These are phyloP conservation scores for Lethocerus indicus DNA, from an alignment of 1,140 invertebrate genomes.

Conservation along the genomic window DNA sequence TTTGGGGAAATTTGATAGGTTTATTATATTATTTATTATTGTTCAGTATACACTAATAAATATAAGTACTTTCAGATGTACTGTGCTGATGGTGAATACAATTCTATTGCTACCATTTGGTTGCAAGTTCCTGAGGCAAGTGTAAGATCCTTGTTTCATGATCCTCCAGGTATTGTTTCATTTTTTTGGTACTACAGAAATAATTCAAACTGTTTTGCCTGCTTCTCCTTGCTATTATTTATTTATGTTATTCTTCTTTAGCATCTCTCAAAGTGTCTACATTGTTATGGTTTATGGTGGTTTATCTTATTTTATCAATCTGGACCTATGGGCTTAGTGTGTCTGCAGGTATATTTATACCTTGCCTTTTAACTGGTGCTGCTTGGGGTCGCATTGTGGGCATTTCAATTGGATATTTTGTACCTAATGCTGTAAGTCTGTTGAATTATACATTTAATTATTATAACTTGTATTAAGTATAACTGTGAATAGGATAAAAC, in stretches of 20 bases:
- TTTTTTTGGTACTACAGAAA: too few species aligned
- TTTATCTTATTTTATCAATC: slow-evolving; percentile 79
- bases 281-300: slow-evolving; percentile 59
- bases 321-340: slow-evolving; percentile 92
- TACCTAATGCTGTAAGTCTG: slow-evolving; percentile 18
- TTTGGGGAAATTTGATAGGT: too few species aligned
- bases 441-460: too few species aligned
- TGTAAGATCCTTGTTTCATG: slow-evolving; percentile 84
- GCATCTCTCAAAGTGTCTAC: too few species aligned
- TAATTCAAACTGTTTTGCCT: too few species aligned
- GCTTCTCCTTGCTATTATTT: too few species aligned
- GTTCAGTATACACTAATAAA: too few species aligned
- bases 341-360: slow-evolving; percentile 93
- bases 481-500: too few species aligned
- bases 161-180: slow-evolving; percentile 41
- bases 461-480: too few species aligned
- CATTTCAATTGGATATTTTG: slow-evolving; percentile 14
- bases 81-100: slow-evolving; percentile 86
- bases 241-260: too few species aligned
- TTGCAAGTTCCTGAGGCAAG: slow-evolving; percentile 94
- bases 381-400: slow-evolving; percentile 88
- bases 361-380: slow-evolving; percentile 83
- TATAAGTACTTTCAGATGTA: slow-evolving; percentile 69
- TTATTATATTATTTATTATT: too few species aligned
- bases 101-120: slow-evolving; percentile 78